Evolutionary conservation across 2,113 vertebrate species (phyloP).

Genomic region (Climacteris rufus): DNA sequence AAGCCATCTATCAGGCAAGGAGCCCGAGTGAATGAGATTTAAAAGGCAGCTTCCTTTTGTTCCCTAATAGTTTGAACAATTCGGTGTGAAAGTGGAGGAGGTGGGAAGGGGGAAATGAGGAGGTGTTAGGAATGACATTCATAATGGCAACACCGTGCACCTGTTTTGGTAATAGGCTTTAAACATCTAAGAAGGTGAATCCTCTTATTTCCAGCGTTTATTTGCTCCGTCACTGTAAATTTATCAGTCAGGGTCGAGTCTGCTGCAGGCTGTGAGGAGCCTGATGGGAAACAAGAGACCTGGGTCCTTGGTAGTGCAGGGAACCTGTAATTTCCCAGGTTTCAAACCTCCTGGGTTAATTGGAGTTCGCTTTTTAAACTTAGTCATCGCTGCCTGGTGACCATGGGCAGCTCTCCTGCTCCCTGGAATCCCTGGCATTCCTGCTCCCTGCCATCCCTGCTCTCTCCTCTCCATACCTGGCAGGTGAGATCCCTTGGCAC

Average conservation of each 20-base stretch:
- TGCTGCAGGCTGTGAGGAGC: background rate
- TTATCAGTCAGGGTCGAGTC: conserved; percentile 18
- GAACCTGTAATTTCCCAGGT: background rate
- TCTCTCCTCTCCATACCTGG: background rate
- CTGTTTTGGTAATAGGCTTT: conserved; percentile 72
- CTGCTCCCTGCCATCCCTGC: background rate
- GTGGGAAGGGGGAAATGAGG: conserved; percentile 44
- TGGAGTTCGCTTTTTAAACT: background rate
- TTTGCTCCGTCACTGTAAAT: conserved; percentile 16
- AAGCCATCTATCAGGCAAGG: conserved; percentile 67
- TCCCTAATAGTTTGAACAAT: conserved; percentile 70
- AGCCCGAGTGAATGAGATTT: conserved; percentile 66
- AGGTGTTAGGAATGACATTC: conserved; percentile 64
- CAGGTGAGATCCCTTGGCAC: background rate
- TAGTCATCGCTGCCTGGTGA: rapidly evolving
- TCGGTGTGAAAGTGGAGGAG: conserved; percentile 52
- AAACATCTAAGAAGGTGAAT: conserved; percentile 67
- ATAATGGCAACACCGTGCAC: conserved; percentile 28
- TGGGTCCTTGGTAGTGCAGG: background rate
- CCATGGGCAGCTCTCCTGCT: background rate
- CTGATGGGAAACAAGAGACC: background rate
- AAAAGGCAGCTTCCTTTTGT: conserved; percentile 74
- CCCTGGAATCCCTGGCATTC: background rate
- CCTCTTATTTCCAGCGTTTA: conserved; percentile 48
- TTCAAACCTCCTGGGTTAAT: background rate